Conservation (phyloP, 2,113 vertebrate genomes). For the Columba livia region DNA sequence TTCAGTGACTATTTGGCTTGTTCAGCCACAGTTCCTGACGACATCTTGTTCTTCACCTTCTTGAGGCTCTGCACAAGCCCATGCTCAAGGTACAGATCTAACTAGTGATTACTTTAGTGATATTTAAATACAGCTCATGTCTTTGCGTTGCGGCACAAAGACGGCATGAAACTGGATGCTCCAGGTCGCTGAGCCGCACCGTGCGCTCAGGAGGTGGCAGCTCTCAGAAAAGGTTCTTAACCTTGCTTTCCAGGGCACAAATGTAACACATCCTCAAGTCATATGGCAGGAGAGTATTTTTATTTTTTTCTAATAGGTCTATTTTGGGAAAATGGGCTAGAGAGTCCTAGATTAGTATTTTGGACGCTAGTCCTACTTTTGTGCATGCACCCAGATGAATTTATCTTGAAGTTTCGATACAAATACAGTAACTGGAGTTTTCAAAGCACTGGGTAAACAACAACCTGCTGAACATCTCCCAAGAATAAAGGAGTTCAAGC, state of each 20-base stretch:
- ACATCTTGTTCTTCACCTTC: not conserved
- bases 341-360: conserved; percentile 69
- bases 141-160: accelerated
- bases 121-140: not conserved
- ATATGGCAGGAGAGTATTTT: not conserved
- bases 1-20: not conserved
- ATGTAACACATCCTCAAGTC: conserved; percentile 33
- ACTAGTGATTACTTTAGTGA: no score
- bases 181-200: accelerated
- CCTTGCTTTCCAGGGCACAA: conserved; percentile 43
- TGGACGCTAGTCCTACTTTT: conserved; percentile 61
- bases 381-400: not conserved
- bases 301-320: not conserved
- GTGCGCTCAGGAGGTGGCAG: not conserved
- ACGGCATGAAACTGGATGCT: not conserved
- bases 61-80: not conserved
- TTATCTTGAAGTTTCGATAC: not conserved
- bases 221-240: not conserved
- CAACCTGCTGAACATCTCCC: not conserved
- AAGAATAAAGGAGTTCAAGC: not conserved
- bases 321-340: conserved; percentile 67
- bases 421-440: not conserved
- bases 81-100: not conserved
- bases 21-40: accelerated
- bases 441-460: conserved; percentile 4